A percentile compares a stretch with the other conserved stretches of the same genome.
phyloP scores from a whole-genome alignment of 2,113 vertebrate species.

The Australoheros scitulus region DNA sequence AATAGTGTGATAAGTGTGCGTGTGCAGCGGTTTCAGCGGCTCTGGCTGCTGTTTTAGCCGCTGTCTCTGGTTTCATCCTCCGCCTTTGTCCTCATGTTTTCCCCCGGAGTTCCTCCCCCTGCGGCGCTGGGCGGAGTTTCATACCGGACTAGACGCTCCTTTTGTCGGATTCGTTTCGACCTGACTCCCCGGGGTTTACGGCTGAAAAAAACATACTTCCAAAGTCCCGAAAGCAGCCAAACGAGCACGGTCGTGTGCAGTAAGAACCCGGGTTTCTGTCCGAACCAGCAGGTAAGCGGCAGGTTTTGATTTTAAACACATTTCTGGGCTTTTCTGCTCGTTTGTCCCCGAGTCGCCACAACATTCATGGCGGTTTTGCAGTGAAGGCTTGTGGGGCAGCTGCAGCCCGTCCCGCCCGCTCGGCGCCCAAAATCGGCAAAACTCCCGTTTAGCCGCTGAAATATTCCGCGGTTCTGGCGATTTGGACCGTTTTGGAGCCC shows the following conservation, averaged over 20 bases:
- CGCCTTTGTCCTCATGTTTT: constrained; percentile 79
- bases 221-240: constrained; percentile 41
- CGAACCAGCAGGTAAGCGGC: constrained; percentile 71
- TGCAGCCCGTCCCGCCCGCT: constrained; percentile 59
- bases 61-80: constrained; percentile 74
- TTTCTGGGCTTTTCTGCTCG: constrained; percentile 64
- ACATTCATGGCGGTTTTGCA: constrained; percentile 83
- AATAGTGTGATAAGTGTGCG: not conserved
- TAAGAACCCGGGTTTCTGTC: constrained; percentile 4
- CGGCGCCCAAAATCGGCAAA: not conserved
- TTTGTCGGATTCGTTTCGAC: constrained; percentile 85
- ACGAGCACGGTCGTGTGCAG: constrained; percentile 25
- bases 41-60: constrained; percentile 39
- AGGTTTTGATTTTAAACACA: constrained; percentile 37
- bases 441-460: not conserved
- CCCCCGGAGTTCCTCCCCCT: constrained; percentile 86
- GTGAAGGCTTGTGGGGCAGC: constrained; percentile 77
- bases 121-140: constrained; percentile 88
- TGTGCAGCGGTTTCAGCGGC: not conserved
- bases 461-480: not conserved
- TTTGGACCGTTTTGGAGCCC: not conserved
- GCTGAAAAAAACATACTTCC: constrained; percentile 70
- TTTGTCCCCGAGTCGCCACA: constrained; percentile 75
- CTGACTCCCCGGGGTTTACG: constrained; percentile 83
- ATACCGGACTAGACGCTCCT: constrained; percentile 86